Base-by-base conservation (phyloP, 2,797 vertebrate genomes). In the Platalea minor region DNA sequence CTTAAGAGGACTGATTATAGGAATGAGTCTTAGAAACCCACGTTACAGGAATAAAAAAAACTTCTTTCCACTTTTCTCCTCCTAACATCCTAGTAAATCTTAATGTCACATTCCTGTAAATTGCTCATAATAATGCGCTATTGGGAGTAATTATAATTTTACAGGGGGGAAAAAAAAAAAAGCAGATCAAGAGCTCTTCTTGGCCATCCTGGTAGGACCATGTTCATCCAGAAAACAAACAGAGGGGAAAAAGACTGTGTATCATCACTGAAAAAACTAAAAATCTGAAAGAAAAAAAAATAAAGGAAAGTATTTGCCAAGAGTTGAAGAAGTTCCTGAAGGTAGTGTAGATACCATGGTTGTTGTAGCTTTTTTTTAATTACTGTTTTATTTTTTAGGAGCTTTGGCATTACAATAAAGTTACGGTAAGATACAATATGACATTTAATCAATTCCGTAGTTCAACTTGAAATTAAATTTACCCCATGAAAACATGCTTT, bases 381-480 rank as follows among this genome's bases (percentile, higher is more conserved):
- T 80, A 19, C 11, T 48, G 19, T 65, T 64, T 63, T 19, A 17
- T 28, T 35, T 78, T 59, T 46, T 3, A 41, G 29, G 35, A 87
- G 46, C 20, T 80, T 89, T 72, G 48, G 37, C 93, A 91, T 93
- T 63, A 46, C 13, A 77, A 70, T 54, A 39, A 82, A 89, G 28
- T 69, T 87, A 23, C 0, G 0, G 9, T 54, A 72, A 80, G 64
- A 83, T 28, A 68, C 8, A 96, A 53, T 45, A 74, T 65, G 75
- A 77, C 73, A 65, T 89, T 89, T 95, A 94, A 95, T 95, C 88
- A 88, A 82, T 93, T 74, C 81, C 82, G 23, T 2, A 64, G n/a
- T 89, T 94, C 78, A 89, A 64, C 16, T 61, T 90, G 81, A 93
- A 91, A 94, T 95, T 70, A 83, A 86, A 93, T 93, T 90, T 93